These are phyloP conservation scores for Itoplectis maculator DNA, from an alignment of 2,888 invertebrate genomes.

Conservation along the genomic window DNA sequence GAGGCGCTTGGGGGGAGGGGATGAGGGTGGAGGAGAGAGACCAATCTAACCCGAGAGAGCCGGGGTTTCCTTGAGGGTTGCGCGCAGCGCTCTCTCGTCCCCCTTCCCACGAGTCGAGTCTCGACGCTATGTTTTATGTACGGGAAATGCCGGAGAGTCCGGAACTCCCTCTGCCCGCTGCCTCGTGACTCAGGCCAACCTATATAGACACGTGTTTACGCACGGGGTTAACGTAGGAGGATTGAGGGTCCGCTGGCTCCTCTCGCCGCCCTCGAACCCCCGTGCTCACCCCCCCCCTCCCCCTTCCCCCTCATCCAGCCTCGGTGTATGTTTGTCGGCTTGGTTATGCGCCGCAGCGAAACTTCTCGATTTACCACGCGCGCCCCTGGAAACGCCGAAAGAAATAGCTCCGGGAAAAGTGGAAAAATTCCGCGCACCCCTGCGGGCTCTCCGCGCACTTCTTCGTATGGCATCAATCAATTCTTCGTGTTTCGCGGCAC, in stretches of 20 bases:
- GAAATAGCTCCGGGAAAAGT: not conserved
- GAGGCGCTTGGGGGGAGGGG: not conserved
- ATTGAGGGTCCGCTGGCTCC: constrained; percentile 9
- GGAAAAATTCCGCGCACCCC: not conserved
- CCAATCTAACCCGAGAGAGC: constrained; percentile 44
- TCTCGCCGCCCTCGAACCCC: constrained; percentile 11
- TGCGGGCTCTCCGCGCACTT: not conserved
- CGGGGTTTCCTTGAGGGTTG: constrained; percentile 42
- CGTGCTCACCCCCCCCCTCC: too few relatives aligned
- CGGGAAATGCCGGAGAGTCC: constrained; percentile 48
- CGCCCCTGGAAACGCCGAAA: not conserved
- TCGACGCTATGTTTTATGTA: constrained; percentile 52
- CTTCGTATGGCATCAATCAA: not conserved
- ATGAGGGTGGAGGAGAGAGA: not conserved
- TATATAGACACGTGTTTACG: constrained; percentile 49
- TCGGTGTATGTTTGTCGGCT: constrained; percentile 10
- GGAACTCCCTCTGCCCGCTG: constrained; percentile 24
- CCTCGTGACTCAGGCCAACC: constrained; percentile 26
- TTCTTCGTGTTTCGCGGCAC: not conserved
- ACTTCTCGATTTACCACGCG: constrained; percentile 12
- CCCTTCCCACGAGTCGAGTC: too few relatives aligned
- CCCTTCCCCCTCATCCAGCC: not conserved
- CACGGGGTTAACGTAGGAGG: constrained; percentile 37
- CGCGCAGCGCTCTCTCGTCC: constrained; percentile 1
- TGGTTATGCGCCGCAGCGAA: constrained; percentile 31